Percentiles rank a stretch among this genome's conserved stretches.
Conservation (phyloP, 2,888 invertebrate genomes). For the Diarsia dahlii region DNA sequence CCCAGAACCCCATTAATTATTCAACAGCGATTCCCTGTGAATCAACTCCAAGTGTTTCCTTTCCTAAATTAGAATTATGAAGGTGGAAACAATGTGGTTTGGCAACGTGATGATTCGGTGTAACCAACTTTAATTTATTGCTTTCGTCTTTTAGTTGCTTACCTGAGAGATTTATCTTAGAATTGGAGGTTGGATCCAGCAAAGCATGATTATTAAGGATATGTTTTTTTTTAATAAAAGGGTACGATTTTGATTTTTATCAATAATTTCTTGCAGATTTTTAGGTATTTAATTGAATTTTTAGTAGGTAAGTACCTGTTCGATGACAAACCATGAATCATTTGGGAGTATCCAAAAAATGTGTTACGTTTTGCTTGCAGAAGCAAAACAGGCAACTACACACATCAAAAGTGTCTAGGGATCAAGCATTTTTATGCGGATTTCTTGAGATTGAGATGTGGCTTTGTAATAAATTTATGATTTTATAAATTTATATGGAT, state of each 20-base stretch:
- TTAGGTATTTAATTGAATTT: background rate
- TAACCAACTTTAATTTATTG: conserved; percentile 68
- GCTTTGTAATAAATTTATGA: too few species aligned
- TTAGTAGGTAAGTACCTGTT: background rate
- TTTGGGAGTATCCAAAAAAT: background rate
- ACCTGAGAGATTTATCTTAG: conserved; percentile 69
- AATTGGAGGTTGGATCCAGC: conserved; percentile 56
- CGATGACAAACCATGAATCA: background rate
- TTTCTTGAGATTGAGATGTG: too few species aligned
- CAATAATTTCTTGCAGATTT: background rate
- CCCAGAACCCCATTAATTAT: conserved; percentile 79
- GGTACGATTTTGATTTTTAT: background rate
- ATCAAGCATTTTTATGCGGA: too few species aligned
- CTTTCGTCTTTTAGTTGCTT: conserved; percentile 42
- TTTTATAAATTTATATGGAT: too few species aligned
- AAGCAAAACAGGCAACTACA: conserved; percentile 35
- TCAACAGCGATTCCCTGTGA: conserved; percentile 80
- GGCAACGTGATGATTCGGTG: conserved; percentile 75
- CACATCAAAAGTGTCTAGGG: too few species aligned
- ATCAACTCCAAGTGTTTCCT: conserved; percentile 73
- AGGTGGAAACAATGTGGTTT: conserved; percentile 79
- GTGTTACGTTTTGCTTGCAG: background rate
- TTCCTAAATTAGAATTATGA: conserved; percentile 76
- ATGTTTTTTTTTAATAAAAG: conserved; percentile 14
- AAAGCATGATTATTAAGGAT: conserved; percentile 39